phyloP scores from a whole-genome alignment of 2,888 invertebrate genomes.

The Nematopogon swammerdamellus region DNA sequence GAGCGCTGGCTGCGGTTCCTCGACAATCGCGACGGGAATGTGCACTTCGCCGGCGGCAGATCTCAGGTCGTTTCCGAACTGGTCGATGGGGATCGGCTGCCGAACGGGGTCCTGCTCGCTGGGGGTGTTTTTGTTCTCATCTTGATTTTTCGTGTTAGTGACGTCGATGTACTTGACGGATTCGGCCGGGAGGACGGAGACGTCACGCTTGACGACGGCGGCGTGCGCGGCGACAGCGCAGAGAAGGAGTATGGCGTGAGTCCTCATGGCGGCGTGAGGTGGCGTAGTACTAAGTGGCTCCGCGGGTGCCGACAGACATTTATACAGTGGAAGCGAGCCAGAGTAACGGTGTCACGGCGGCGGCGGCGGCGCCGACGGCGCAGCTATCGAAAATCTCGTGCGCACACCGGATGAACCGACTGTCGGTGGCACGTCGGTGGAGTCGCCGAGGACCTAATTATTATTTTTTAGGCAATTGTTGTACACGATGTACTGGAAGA shows the following conservation, averaged over 20 bases:
- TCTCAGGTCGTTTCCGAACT: conserved; percentile 26
- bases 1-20: conserved; percentile 20
- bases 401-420: no score
- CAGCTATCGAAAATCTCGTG: conserved; percentile 8
- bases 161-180: conserved; percentile 15
- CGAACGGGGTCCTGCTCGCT: conserved; percentile 24
- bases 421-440: no score
- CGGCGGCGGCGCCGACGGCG: conserved; percentile 16
- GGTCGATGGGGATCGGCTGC: conserved; percentile 20
- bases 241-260: conserved; percentile 29
- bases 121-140: conserved; percentile 17
- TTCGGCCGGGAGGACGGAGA: conserved; percentile 7
- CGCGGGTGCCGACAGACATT: conserved; percentile 24
- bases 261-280: conserved; percentile 35
- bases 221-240: conserved; percentile 30
- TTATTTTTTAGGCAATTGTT: no score
- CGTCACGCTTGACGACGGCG: conserved; percentile 24
- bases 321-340: conserved; percentile 24
- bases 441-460: no score
- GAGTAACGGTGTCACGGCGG: conserved; percentile 32
- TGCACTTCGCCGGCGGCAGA: conserved; percentile 16
- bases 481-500: no score
- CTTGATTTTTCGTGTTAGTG: conserved; percentile 11
- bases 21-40: conserved; percentile 34
- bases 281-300: conserved; percentile 24